Evolutionary conservation across 1,140 invertebrate genomes (phyloP).

Genomic region (Octopus sinensis): DNA sequence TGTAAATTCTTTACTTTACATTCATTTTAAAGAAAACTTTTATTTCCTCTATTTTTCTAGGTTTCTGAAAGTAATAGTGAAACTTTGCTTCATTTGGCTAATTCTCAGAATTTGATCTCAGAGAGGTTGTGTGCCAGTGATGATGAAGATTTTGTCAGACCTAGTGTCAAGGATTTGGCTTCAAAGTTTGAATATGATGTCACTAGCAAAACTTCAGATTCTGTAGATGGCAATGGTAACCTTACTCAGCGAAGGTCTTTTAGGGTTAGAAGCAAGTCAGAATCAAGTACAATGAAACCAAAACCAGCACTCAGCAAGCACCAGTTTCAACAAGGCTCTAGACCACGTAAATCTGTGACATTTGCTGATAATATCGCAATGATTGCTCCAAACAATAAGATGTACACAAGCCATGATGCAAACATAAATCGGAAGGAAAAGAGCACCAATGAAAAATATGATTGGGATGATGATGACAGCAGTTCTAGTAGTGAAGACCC

Average conservation of each 20-base stretch:
- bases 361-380: slow-evolving; percentile 40
- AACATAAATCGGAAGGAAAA: slow-evolving; percentile 22
- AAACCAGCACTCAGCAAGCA: slow-evolving; percentile 39
- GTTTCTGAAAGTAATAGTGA: no score
- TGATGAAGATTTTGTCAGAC: slow-evolving; percentile 17
- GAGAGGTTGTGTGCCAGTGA: not conserved
- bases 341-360: slow-evolving; percentile 40
- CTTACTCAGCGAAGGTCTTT: slow-evolving; percentile 1
- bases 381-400: slow-evolving; percentile 25
- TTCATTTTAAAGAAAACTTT: no score
- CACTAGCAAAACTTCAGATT: not conserved
- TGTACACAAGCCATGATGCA: slow-evolving; percentile 30
- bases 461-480: slow-evolving; percentile 24
- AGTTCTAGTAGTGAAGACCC: slow-evolving; percentile 17
- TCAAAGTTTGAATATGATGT: slow-evolving; percentile 34
- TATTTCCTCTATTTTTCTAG: no score
- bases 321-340: slow-evolving; percentile 32
- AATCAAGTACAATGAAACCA: slow-evolving; percentile 36
- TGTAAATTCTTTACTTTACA: no score
- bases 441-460: slow-evolving; percentile 37
- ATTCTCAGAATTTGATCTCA: no score
- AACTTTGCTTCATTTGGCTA: no score
- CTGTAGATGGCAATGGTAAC: slow-evolving; percentile 9
- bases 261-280: slow-evolving; percentile 39
- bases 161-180: slow-evolving; percentile 37